Evolutionary conservation across 2,797 vertebrate genomes (phyloP).

Genomic region (Cyprinodon diabolis): DNA sequence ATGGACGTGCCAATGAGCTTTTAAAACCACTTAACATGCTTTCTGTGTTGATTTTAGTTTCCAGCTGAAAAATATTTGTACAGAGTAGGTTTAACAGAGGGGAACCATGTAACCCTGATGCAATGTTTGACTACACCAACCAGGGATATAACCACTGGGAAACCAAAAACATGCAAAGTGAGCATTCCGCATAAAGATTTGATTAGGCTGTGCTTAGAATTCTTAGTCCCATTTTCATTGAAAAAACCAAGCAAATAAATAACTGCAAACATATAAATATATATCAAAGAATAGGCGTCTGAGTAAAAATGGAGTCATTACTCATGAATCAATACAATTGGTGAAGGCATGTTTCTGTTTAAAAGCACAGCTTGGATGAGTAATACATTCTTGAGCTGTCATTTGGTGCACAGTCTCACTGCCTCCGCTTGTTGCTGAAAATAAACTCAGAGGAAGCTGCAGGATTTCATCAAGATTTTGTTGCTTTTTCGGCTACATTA

Average conservation of each 20-base stretch:
- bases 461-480: slow-evolving; percentile 11
- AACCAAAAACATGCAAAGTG: neutral
- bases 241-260: neutral
- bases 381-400: slow-evolving; percentile 27
- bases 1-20: slow-evolving; percentile 20
- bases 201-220: neutral
- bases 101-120: neutral
- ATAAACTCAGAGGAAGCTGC: slow-evolving; percentile 3
- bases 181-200: neutral
- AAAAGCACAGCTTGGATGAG: slow-evolving; percentile 22
- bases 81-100: neutral
- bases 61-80: neutral
- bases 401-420: slow-evolving; percentile 7
- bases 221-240: neutral
- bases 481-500: slow-evolving; percentile 5
- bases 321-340: slow-evolving; percentile 13
- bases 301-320: slow-evolving; percentile 15
- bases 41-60: slow-evolving; percentile 20
- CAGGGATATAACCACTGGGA: neutral
- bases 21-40: slow-evolving; percentile 29
- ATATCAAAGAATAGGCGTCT: neutral
- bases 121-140: neutral
- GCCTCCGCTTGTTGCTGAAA: slow-evolving; percentile 12
- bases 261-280: slow-evolving; percentile 1
- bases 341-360: slow-evolving; percentile 20